Percentiles rank a stretch among this genome's conserved stretches.
Conservation (phyloP, 2,888 invertebrate species). For the Microplitis deprimator region DNA sequence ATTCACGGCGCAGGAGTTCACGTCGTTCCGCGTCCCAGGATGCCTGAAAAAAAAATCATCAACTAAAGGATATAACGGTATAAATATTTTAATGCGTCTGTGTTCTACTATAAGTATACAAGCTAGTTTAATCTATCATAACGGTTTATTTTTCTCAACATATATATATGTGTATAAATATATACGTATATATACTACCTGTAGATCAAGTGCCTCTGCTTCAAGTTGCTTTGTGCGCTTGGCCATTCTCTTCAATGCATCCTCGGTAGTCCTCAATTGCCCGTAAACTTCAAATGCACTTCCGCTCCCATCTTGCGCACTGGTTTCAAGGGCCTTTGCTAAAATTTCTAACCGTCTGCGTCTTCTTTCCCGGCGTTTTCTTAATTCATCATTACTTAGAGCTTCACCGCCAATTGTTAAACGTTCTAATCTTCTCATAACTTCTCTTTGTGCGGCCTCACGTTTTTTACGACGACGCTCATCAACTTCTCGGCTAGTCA, state of each 20-base stretch:
- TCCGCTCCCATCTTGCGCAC: slow-evolving; percentile 64
- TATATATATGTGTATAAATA: background rate
- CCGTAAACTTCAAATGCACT: slow-evolving; percentile 69
- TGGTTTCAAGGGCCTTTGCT: slow-evolving; percentile 64
- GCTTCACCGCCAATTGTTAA: slow-evolving; percentile 69
- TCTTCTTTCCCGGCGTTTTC: slow-evolving; percentile 58
- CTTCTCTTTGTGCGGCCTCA: slow-evolving; percentile 66
- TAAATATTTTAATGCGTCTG: slow-evolving; percentile 5
- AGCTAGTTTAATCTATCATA: slow-evolving; percentile 9
- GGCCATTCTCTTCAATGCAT: slow-evolving; percentile 67
- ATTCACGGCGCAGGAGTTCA: slow-evolving; percentile 66
- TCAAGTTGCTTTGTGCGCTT: slow-evolving; percentile 65
- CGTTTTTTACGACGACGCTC: slow-evolving; percentile 62
- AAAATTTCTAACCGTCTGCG: slow-evolving; percentile 63
- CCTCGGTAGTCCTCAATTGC: slow-evolving; percentile 67
- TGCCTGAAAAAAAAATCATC: slow-evolving; percentile 54
- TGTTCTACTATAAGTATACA: slow-evolving; percentile 9
- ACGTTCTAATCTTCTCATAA: slow-evolving; percentile 64
- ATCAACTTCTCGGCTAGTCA: slow-evolving; percentile 57
- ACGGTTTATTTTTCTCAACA: slow-evolving; percentile 7
- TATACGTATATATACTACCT: slow-evolving; percentile 50
- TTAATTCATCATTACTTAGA: slow-evolving; percentile 61
- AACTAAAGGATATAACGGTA: slow-evolving; percentile 25
- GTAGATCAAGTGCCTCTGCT: slow-evolving; percentile 66
- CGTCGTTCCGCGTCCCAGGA: slow-evolving; percentile 70